Percentiles rank a stretch among this genome's conserved stretches.
Conservation (phyloP, 2,113 vertebrate genomes). For the Craseonycteris thonglongyai region DNA sequence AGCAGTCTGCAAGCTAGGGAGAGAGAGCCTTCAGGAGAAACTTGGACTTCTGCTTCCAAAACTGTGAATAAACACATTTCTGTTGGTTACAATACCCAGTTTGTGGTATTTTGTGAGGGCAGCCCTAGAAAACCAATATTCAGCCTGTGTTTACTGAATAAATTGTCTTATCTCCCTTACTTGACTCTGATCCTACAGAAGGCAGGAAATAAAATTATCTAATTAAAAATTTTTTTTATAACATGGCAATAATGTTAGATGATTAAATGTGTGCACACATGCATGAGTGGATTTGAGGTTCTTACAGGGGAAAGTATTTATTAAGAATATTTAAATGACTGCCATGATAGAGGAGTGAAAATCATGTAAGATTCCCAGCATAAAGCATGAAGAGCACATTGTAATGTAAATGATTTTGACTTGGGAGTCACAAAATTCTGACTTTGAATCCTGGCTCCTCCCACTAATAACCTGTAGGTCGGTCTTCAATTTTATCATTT, state of each 20-base stretch:
- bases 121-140: not conserved
- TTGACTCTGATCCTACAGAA: not conserved
- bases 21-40: not conserved
- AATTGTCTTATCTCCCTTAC: not conserved
- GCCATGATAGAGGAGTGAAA: not conserved
- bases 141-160: not conserved
- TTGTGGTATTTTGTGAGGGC: not conserved
- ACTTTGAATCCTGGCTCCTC: not conserved
- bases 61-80: not conserved
- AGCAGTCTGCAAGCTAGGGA: not conserved
- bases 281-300: not conserved
- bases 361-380: not conserved
- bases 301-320: not conserved
- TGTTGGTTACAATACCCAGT: not conserved
- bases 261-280: not conserved
- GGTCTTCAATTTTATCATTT: not conserved
- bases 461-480: not conserved
- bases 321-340: not conserved
- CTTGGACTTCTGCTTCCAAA: not conserved
- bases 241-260: not conserved
- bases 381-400: not conserved
- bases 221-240: not conserved
- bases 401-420: not conserved
- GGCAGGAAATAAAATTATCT: not conserved
- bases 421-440: not conserved